Evolutionary conservation across 2,888 invertebrate genomes (phyloP), one percentile per base, ranked within the genome.

Genomic region (Chydorus sphaericus): DNA sequence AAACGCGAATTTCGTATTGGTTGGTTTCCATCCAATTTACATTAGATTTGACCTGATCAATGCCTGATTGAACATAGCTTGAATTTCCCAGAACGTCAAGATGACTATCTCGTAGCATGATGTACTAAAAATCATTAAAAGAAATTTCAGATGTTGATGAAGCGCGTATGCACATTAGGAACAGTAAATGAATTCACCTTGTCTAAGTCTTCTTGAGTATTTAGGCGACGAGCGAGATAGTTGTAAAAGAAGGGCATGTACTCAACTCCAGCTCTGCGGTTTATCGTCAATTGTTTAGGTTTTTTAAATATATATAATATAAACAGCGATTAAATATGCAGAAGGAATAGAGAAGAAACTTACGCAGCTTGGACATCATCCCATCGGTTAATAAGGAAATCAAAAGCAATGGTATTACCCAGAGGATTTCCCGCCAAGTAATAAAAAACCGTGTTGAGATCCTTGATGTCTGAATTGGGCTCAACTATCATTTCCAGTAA

Each of bases 1-100:
- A 92, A 31, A 78, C 71, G 3, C 81, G 77, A 58, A 92, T 85
- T 2, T 77, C 76, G 54, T 77, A 72, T 65, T 83, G 85, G 70
- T 89, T 85, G 49, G 73, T 74, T 53, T 81, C 74, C 77, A 85
- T 82, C 92, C 92, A 93, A 60, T 80, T 77, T 1, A 90, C 82
- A 67, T 91, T 90, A 4, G 83, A 81, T 61, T 82, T 78, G 0
- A 83, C 82, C 53, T 82, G 79, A 66, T 92, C 92, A 8, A 90
- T 69, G 0, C 85, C 81, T 70, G 91, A 91, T 58, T 81, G 78
- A 0, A 86, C 79, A 0, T 81, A 60, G 53, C 78, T 77, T 0
- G 82, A 73, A 18, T 82, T 80, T 0, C 85, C 83, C 11, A 85
- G 73, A 57, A 85, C 82, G 39, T 78, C 75, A 58, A 76, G 73